These are phyloP conservation scores for Slavum lentiscoides DNA, from an alignment of 2,888 invertebrate genomes.

Conservation along the genomic window DNA sequence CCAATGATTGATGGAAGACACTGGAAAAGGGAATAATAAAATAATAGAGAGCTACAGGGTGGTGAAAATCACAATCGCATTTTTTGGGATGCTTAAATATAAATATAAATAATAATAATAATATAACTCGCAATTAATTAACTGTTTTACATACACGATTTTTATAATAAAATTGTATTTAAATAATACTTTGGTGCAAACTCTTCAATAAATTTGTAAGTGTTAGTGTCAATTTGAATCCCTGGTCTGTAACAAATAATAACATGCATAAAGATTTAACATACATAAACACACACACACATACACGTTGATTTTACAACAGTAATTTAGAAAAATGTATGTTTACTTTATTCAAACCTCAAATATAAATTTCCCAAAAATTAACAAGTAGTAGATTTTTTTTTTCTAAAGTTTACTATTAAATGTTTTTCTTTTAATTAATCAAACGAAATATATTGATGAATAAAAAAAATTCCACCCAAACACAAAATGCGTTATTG, in stretches of 20 bases:
- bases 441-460: too few species aligned
- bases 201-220: conserved; percentile 11
- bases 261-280: neutral
- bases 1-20: conserved; percentile 36
- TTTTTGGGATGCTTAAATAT: conserved; percentile 3
- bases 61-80: conserved; percentile 17
- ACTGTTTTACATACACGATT: conserved; percentile 33
- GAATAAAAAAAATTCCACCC: too few species aligned
- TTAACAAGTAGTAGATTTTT: too few species aligned
- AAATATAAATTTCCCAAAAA: too few species aligned
- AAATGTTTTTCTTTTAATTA: too few species aligned
- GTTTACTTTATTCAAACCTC: too few species aligned
- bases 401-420: too few species aligned
- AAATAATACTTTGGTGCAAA: conserved; percentile 48
- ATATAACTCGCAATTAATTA: conserved; percentile 40
- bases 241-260: conserved; percentile 30
- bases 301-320: too few species aligned
- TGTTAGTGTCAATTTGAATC: conserved; percentile 24
- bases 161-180: conserved; percentile 39
- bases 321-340: too few species aligned
- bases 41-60: conserved; percentile 40
- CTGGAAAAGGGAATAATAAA: conserved; percentile 29
- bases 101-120: conserved; percentile 19
- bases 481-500: too few species aligned
- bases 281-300: too few species aligned